Evolutionary conservation across 2,888 invertebrate species (phyloP).

Genomic region (Epinotia nisella): DNA sequence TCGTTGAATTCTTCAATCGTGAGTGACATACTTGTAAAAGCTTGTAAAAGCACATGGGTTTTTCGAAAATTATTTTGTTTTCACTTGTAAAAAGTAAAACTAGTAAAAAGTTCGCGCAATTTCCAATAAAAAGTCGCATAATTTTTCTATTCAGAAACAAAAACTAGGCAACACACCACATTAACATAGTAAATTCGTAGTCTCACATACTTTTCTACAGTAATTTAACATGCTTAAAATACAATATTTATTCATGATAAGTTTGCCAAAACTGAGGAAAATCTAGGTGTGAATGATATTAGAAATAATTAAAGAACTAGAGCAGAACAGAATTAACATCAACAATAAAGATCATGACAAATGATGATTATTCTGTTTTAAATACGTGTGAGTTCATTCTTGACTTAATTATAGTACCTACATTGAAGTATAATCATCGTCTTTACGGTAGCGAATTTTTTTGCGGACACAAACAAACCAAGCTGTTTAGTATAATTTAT

Average conservation of each 20-base stretch:
- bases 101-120: no score
- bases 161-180: no score
- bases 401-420: slow-evolving; percentile 30
- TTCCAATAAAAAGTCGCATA: no score
- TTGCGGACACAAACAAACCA: background rate
- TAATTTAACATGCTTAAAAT: background rate
- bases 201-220: background rate
- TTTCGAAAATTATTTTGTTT: no score
- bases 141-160: no score
- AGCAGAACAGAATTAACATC: slow-evolving; percentile 21
- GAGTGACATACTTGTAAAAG: no score
- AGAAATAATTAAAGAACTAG: slow-evolving; percentile 7
- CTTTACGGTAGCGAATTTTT: slow-evolving; percentile 2
- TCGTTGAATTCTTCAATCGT: no score
- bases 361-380: slow-evolving; percentile 11
- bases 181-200: no score
- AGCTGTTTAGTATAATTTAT: background rate
- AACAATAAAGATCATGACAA: slow-evolving; percentile 28
- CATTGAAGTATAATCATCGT: slow-evolving; percentile 14
- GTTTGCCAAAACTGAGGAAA: background rate
- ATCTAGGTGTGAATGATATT: slow-evolving; percentile 25
- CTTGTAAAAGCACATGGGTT: no score
- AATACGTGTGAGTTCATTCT: slow-evolving; percentile 21
- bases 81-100: no score
- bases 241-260: background rate